Percentiles rank a stretch among this genome's conserved stretches.
Evolutionary conservation across 1,140 invertebrate genomes (phyloP).

Genomic region (Carcinoscorpius rotundicauda): DNA sequence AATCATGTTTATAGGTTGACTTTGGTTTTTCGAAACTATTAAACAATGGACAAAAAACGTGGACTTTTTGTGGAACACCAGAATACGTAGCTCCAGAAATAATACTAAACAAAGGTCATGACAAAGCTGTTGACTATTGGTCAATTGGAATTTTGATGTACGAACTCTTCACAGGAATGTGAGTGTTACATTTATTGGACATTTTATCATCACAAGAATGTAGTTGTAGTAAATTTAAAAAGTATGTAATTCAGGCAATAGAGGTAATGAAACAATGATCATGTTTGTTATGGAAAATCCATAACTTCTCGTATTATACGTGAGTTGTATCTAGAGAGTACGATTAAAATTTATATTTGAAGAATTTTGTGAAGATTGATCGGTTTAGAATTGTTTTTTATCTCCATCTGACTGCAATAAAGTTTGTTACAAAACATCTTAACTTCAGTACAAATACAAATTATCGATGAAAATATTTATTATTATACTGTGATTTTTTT

Average conservation of each 20-base stretch:
- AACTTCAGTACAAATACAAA: too few species aligned
- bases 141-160: conserved; percentile 80
- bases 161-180: conserved; percentile 68
- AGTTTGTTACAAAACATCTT: too few species aligned
- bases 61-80: conserved; percentile 93
- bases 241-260: background rate
- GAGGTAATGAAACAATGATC: background rate
- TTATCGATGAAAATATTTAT: too few species aligned
- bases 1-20: conserved; percentile 47
- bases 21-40: conserved; percentile 91
- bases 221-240: background rate
- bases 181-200: background rate
- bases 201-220: background rate
- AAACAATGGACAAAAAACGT: conserved; percentile 65
- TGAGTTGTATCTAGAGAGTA: too few species aligned
- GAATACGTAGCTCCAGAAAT: conserved; percentile 85
- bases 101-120: conserved; percentile 53
- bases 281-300: background rate
- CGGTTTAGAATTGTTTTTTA: too few species aligned
- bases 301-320: too few species aligned
- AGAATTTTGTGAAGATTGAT: too few species aligned
- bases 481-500: too few species aligned
- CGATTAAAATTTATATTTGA: too few species aligned
- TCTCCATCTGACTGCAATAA: too few species aligned
- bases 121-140: conserved; percentile 66